A percentile compares a stretch with the other conserved stretches of the same genome.
phyloP scores from a whole-genome alignment of 92 coral and sea anemone species.

The Parazoanthus atlanticus region DNA sequence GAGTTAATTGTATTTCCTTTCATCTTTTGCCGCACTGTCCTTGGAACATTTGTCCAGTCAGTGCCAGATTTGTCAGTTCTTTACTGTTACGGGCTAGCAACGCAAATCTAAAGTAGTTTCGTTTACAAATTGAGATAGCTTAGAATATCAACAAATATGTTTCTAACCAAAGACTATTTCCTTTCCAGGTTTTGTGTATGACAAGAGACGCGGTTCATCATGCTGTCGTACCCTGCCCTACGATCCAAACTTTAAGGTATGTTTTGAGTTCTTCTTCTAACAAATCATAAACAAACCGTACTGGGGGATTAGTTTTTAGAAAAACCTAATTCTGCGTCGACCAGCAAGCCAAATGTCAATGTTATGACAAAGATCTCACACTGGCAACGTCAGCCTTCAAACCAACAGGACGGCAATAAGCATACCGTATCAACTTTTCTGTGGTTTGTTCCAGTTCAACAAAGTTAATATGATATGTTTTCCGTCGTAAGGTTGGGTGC shows the following conservation, averaged over 20 bases:
- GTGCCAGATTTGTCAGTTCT: background rate
- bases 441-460: too few species aligned
- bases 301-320: background rate
- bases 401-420: too few species aligned
- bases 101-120: background rate
- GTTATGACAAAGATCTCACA: too few species aligned
- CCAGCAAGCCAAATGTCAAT: too few species aligned
- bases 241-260: conserved; percentile 2
- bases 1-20: too few species aligned
- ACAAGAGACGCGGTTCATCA: background rate
- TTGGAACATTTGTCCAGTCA: background rate
- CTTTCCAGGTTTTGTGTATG: conserved; percentile 2
- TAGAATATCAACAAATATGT: background rate
- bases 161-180: background rate
- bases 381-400: too few species aligned
- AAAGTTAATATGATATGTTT: too few species aligned
- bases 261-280: background rate
- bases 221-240: background rate
- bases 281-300: background rate
- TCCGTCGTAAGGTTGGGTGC: too few species aligned
- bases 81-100: background rate
- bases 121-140: background rate
- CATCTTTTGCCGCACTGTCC: too few species aligned
- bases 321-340: background rate
- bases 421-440: too few species aligned